These are phyloP conservation scores for Meteorus sp. DNA, from an alignment of 1,140 invertebrate genomes.

Conservation along the genomic window DNA sequence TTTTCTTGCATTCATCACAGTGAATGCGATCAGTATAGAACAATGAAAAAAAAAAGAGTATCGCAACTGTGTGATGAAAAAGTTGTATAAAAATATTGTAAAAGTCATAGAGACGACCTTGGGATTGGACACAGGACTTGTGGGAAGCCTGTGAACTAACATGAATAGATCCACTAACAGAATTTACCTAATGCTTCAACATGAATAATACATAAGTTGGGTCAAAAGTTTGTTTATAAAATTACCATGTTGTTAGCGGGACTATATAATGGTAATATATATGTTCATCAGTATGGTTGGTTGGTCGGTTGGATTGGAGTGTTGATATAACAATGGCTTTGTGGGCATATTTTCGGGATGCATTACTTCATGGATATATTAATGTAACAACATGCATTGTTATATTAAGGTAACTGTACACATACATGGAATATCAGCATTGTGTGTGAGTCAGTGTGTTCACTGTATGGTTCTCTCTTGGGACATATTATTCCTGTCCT, in stretches of 20 bases:
- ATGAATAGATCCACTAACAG: background rate
- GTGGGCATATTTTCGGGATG: too few relatives aligned
- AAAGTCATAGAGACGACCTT: too few relatives aligned
- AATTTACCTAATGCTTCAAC: background rate
- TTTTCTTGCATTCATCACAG: too few relatives aligned
- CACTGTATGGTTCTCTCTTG: background rate
- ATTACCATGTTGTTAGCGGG: conserved; percentile 18
- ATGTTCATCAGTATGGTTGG: background rate
- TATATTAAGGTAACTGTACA: background rate
- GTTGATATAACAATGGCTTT: background rate
- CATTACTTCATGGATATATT: too few relatives aligned
- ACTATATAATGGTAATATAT: too few relatives aligned
- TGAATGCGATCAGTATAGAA: too few relatives aligned
- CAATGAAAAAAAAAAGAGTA: too few relatives aligned
- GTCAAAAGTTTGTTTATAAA: conserved; percentile 12
- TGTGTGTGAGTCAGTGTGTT: too few relatives aligned
- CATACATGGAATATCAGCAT: background rate
- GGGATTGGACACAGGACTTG: too few relatives aligned
- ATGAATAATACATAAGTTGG: conserved; percentile 1
- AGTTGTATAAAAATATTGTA: too few relatives aligned
- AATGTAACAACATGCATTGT: background rate
- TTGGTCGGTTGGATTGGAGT: background rate
- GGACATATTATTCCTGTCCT: background rate
- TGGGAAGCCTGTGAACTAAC: too few relatives aligned
- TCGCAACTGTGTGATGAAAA: too few relatives aligned